Evolutionary conservation across 2,888 invertebrate species (phyloP), one percentile per base, ranked within the genome.

Genomic region (Heterodera filipjevi): DNA sequence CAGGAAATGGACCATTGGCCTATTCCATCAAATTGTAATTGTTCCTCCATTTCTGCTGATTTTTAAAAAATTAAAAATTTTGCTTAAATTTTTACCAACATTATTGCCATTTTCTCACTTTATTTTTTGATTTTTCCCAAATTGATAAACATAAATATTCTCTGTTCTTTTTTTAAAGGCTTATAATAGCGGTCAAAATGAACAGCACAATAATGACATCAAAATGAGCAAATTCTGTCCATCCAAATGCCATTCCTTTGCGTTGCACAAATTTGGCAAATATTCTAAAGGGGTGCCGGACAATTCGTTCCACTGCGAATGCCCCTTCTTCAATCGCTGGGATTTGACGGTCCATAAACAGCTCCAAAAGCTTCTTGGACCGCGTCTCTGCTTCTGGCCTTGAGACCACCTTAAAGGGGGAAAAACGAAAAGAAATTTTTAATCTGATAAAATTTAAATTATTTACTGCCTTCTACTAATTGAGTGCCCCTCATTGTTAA

Each of bases 301-400:
- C 72, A 3, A 81, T 27, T 76, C 81, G 76, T n/a, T 77, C 73
- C 12, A 80, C 71, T 19, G 68, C 71, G 33, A 78, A 84, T 12
- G 77, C 77, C 0, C 79, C 84, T 70, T 81, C 77, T 30, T 84
- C 84, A 46, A 79, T 59, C 32, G 77, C 78, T 22, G 81, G 49
- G 14, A 82, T 76, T 30, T 81, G 81, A 32, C 82, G 79, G 53
- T 84, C 84, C 19, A 84, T 32, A 71, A 82, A 80, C 53, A 81
- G 73, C 19, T 32, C 22, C 30, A 77, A 76, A 64, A 81, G 33
- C 53, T 78, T 66, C 12, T 39, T 59, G 30, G 77, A 78, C 6
- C 74, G 66, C 30, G 73, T 78, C 75, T 82, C 81, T 27, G 70
- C 33, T n/a, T 75, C 59, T 32, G 78, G 46, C 30, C 81, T 66